Base-by-base conservation (phyloP, 2,113 vertebrate species). In the Coptodon rendalli region DNA sequence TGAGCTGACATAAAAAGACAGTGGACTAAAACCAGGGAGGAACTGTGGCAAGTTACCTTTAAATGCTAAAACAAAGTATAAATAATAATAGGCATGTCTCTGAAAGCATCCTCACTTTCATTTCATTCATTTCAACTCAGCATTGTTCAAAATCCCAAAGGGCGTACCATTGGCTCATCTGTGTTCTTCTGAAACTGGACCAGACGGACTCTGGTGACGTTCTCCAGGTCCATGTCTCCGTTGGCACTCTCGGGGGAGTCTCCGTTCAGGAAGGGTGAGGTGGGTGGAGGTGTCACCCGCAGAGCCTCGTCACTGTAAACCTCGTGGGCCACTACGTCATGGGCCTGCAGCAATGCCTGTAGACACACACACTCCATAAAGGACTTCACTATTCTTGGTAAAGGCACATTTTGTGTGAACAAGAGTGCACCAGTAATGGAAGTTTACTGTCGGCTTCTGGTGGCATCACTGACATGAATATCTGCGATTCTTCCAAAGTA, bases 181-280 rank as follows among this genome's bases (percentile, higher is more conserved):
- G 99, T 99, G 96, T 99, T 99, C 96, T 99, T 99, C 96, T 99
- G 99, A 93, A 99, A 99, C 95, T 99, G 99, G 53, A 99, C 99
- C 90, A 99, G 97, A 2, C 98, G 97, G 16, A 99, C 99, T 27
- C 99, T 96, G 59, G 99, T 99, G 68, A 99, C 98, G 10, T 99
- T 99, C 95, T 99, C 98, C 97, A 99, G 97, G 90, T 99, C 98
- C 98, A 99, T 98, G 95, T 99, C 99, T 36, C 98, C 99, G 84
- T 98, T 98, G 87, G 97, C 96, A 85, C 98, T 99, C 95, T 99
- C 99, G 0, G 99, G 99, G 80, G 99, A 99, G 84, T 99, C 99
- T 84, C 98, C 99, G 87, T 99, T 99, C 94, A 99, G 96, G 94
- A 99, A 99, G 1, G 99, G 99, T 45, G 98, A 99, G 29, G 98